Evolutionary conservation across 2,113 vertebrate genomes (phyloP).

Genomic region (Chlamydotis undulata): DNA sequence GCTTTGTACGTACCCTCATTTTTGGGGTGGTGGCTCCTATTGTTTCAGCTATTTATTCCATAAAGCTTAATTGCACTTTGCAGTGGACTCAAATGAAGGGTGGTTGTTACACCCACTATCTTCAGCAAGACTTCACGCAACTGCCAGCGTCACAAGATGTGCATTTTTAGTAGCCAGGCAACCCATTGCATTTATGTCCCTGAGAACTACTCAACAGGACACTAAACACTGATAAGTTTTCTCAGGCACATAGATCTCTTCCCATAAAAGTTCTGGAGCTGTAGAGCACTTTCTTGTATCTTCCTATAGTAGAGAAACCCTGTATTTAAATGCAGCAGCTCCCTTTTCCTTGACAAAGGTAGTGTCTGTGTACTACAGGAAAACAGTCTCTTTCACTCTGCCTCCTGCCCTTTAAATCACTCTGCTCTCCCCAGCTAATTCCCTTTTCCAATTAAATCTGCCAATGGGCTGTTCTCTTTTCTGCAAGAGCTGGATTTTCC

Average conservation of each 20-base stretch:
- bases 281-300: not conserved
- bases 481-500: not conserved
- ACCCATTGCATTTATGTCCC: not conserved
- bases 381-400: not conserved
- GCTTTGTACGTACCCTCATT: not conserved
- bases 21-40: constrained; percentile 9
- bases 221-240: not conserved
- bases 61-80: constrained; percentile 40
- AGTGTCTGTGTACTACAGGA: not conserved
- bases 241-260: not conserved
- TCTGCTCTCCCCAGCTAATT: not conserved
- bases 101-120: constrained; percentile 4
- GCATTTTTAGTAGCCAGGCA: not conserved
- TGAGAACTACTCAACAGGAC: not conserved
- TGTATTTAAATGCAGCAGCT: not conserved
- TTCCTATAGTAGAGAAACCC: not conserved
- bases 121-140: not conserved
- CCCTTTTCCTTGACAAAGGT: not conserved
- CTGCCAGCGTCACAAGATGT: not conserved
- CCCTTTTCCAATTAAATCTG: not conserved
- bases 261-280: not conserved
- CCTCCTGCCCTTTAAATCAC: not conserved
- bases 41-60: constrained; percentile 25
- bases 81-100: not conserved
- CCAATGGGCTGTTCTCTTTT: not conserved